phyloP scores from a whole-genome alignment of 2,113 vertebrate genomes.

The Hemiprocne comata region DNA sequence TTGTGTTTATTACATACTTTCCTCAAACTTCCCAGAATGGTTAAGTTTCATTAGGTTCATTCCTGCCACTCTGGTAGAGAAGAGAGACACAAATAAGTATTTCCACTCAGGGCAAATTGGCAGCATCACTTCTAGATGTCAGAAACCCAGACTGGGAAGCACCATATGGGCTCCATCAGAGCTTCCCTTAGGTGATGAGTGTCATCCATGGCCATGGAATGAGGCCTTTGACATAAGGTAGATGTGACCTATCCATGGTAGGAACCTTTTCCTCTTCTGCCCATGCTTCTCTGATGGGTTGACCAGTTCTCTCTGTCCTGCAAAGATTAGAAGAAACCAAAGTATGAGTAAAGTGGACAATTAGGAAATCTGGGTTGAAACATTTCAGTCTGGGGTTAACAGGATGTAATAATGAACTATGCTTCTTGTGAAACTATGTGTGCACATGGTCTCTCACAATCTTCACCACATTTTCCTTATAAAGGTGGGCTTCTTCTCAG shows the following conservation, averaged over 20 bases:
- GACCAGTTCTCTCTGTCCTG: background rate
- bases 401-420: background rate
- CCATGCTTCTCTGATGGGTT: background rate
- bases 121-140: background rate
- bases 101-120: background rate
- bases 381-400: background rate
- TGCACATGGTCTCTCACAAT: background rate
- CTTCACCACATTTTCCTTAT: background rate
- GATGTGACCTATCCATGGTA: background rate
- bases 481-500: background rate
- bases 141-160: background rate
- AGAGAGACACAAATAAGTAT: background rate
- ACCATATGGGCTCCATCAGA: background rate
- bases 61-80: background rate
- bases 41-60: background rate
- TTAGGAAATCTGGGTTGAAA: background rate
- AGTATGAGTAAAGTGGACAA: rapidly evolving
- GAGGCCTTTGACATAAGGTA: background rate
- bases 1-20: background rate
- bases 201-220: too few species aligned
- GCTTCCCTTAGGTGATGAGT: background rate
- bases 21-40: background rate
- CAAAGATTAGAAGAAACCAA: background rate
- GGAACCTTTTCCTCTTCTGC: background rate
- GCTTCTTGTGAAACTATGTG: rapidly evolving